Conservation (phyloP, 2,113 vertebrate genomes). For the Trichechus manatus region DNA sequence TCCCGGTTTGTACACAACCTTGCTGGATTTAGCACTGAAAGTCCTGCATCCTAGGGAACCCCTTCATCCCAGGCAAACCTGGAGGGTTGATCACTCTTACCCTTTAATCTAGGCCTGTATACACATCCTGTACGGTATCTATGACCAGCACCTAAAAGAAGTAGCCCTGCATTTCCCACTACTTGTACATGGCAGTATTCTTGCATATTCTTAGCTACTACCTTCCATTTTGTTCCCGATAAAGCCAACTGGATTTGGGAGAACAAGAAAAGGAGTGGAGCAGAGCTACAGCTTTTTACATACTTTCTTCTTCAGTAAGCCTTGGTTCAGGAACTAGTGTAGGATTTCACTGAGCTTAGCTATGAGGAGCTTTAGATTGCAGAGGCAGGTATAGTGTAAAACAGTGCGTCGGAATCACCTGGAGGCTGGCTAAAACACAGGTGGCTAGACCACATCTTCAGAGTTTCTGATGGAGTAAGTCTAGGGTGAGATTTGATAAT, state of each 20-base stretch:
- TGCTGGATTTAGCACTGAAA: background rate
- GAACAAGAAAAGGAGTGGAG: background rate
- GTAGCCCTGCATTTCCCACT: background rate
- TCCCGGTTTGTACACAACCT: background rate
- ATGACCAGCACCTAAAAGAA: background rate
- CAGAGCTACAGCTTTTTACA: background rate
- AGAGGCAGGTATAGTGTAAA: background rate
- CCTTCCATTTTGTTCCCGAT: background rate
- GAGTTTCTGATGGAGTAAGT: background rate
- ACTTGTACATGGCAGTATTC: background rate
- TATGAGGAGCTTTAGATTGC: background rate
- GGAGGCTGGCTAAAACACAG: background rate
- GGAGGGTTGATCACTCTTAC: background rate
- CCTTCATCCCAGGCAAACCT: background rate
- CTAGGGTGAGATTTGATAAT: background rate
- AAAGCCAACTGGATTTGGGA: background rate
- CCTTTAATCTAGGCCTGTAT: background rate
- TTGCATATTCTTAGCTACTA: background rate
- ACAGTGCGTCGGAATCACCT: background rate
- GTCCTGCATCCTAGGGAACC: background rate
- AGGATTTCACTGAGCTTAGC: background rate
- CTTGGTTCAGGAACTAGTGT: background rate
- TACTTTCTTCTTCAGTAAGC: background rate
- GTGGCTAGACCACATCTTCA: background rate
- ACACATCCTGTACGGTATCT: background rate